Base-by-base conservation (phyloP, 1,140 invertebrate species). In the Triops longicaudatus region DNA sequence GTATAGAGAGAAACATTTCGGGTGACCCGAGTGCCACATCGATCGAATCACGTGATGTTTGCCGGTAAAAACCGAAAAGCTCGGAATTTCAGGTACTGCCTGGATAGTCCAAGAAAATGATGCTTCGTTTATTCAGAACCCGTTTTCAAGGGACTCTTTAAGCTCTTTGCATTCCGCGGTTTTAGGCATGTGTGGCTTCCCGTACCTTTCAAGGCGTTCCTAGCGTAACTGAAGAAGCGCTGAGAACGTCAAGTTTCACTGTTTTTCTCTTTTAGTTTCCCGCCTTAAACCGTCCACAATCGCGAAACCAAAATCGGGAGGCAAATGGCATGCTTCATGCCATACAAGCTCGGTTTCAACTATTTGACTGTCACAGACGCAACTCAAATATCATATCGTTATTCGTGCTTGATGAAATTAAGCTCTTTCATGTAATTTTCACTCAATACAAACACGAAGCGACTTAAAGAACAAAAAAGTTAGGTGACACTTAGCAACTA, bases 311-410 rank as follows among this genome's bases (percentile, higher is more conserved):
- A 63, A 63, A 63, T 63, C 22, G 50, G 14, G 14, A 63, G 22
- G 17, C 50, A 37, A 37, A 22, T 63, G 50, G 50, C 50, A 63
- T 63, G 50, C 50, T 63, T 63, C 50, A 63, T 63, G n/a, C 50
- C 50, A 63, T 63, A 37, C 31, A 22, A 63, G 50, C 50, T 63
- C 17, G 50, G 6, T 63, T 63, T 22, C 14, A 22, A 14, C 50
- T 63, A 63, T 63, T 22, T 0, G 14, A 14, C 50, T 63, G 50
- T 63, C 50, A 17, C 14, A 17, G 50, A 63, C 14, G 17, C 14
- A 63, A 63, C 14, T 0, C 50, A 14, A n/a, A 63, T 4, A 37
- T 2, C 2, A 37, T 37, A 1, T 63, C 50, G 17, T 63, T 63
- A 6, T 2, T 5, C 50, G n/a, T 63, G 50, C 50, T 22, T 44